A percentile compares a stretch with the other conserved stretches of the same genome.
Evolutionary conservation across 2,888 invertebrate species (phyloP).

Genomic region (Seira sanloemensis): DNA sequence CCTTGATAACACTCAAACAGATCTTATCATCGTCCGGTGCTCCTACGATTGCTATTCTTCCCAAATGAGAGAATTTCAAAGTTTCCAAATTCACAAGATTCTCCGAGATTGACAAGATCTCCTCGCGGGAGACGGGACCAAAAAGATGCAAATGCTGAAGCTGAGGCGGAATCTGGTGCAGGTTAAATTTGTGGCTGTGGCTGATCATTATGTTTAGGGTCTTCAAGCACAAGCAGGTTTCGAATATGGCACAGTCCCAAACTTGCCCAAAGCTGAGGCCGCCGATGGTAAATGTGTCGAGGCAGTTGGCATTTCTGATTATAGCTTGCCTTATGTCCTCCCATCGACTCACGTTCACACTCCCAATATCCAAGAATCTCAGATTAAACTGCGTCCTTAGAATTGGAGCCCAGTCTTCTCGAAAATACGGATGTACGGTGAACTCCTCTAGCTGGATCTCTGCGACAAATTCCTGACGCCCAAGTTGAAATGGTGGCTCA

Average conservation of each 20-base stretch:
- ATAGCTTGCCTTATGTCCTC: slow-evolving; percentile 57
- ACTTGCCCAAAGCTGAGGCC: slow-evolving; percentile 67
- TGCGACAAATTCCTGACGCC: slow-evolving; percentile 25
- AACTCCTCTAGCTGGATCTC: slow-evolving; percentile 61
- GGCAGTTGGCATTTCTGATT: slow-evolving; percentile 22
- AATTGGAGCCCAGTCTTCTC: slow-evolving; percentile 67
- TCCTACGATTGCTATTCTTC: slow-evolving; percentile 55
- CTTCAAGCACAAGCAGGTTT: slow-evolving; percentile 48
- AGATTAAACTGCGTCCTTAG: slow-evolving; percentile 52
- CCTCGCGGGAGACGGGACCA: slow-evolving; percentile 52
- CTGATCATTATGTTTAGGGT: slow-evolving; percentile 55
- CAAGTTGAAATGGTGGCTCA: slow-evolving; percentile 27
- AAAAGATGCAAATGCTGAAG: slow-evolving; percentile 49
- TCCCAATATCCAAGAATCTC: slow-evolving; percentile 54
- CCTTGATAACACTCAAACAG: slow-evolving; percentile 39
- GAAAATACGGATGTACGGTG: slow-evolving; percentile 65
- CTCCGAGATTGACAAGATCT: slow-evolving; percentile 55
- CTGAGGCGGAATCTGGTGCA: slow-evolving; percentile 46
- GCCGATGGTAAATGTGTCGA: slow-evolving; percentile 58
- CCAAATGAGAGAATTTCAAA: slow-evolving; percentile 64
- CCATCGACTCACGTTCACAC: slow-evolving; percentile 67
- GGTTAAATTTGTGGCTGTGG: slow-evolving; percentile 63
- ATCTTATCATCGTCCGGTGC: slow-evolving; percentile 48
- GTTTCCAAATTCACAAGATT: slow-evolving; percentile 45
- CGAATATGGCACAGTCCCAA: slow-evolving; percentile 65